Conservation (phyloP, 1,140 invertebrate species). For the Drosophila mojavensis region DNA sequence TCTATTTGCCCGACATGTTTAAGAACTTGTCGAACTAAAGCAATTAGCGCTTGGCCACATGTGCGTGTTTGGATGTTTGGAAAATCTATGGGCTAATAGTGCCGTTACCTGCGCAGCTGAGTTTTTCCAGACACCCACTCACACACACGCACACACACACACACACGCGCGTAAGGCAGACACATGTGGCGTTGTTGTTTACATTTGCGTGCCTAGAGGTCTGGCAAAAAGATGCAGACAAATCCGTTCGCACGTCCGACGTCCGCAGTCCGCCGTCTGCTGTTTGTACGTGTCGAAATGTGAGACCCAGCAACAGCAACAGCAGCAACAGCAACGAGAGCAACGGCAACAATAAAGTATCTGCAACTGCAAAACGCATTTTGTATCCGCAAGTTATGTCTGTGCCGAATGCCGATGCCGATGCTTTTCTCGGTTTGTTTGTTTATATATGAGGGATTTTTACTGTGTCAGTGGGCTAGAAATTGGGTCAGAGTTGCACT, state of each 20-base stretch:
- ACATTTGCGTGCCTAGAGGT: slow-evolving; percentile 42
- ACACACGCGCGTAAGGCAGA: neutral
- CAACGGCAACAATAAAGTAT: slow-evolving; percentile 26
- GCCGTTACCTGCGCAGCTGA: slow-evolving; percentile 34
- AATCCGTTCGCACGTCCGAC: slow-evolving; percentile 19
- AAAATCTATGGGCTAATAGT: slow-evolving; percentile 11
- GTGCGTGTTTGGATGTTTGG: slow-evolving; percentile 12
- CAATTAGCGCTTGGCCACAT: slow-evolving; percentile 28
- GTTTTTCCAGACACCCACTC: slow-evolving; percentile 35
- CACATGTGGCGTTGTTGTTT: slow-evolving; percentile 43
- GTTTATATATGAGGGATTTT: neutral
- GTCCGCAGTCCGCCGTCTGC: neutral
- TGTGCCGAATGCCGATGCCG: slow-evolving; percentile 3
- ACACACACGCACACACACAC: too few relatives aligned
- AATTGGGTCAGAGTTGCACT: slow-evolving; percentile 58
- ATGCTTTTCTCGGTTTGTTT: slow-evolving; percentile 14
- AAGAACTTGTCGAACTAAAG: slow-evolving; percentile 39
- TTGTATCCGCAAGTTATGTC: slow-evolving; percentile 40
- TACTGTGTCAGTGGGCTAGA: slow-evolving; percentile 37
- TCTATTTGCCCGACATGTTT: too few relatives aligned
- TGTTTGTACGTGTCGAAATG: slow-evolving; percentile 49
- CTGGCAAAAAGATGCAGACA: slow-evolving; percentile 27
- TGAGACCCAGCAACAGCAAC: slow-evolving; percentile 28
- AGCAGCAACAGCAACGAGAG: neutral
- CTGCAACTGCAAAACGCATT: slow-evolving; percentile 37